Base-by-base conservation (phyloP, 2,888 invertebrate genomes). In the Choreutis nemorana region DNA sequence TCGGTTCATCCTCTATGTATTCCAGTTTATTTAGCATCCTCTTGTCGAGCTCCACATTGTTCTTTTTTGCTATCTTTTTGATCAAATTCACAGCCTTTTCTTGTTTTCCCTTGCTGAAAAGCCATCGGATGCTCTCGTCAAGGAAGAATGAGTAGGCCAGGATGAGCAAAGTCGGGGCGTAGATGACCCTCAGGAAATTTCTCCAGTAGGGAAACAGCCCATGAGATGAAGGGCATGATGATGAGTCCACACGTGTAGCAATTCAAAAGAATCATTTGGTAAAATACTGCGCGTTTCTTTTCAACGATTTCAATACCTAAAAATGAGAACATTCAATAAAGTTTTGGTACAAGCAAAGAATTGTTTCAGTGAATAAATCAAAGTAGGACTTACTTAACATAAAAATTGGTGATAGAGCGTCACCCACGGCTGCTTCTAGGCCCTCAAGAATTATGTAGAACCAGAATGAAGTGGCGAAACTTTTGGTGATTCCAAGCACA, bases 201-300 rank as follows among this genome's bases (percentile, higher is more conserved):
- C 77, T 45, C 77, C 77, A 78, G 51, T 78, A 72, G 1, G 78
- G 77, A 8, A n/a, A 73, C 56, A 1, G 58, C 58, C 66, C 71
- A 72, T 3, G 77, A 64, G 14, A 78, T 57, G 41, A 71, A 60
- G 0, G 78, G 67, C 68, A 77, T 65, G 18, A 75, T 30, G 28
- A 78, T 68, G 10, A 68, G 55, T 0, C 77, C 75, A 6, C 49
- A 44, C 0, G 77, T 75, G 50, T 72, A 78, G 39, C 62, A 71
- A 50, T 75, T 77, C 10, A 77, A 46, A 1, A 78, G 50, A 6
- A 78, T 62, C 73, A 73, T 77, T 42, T 78, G 77, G 38, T 61
- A 68, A 2, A 77, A 44, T 0, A 75, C 64, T 0, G 67, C 56
- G 1, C 53, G 61, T 33, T 65, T 71, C 40, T 77, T 77, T 31